Evolutionary conservation across 2,797 vertebrate genomes (phyloP).

Genomic region (Neosilurus hyrtlii): DNA sequence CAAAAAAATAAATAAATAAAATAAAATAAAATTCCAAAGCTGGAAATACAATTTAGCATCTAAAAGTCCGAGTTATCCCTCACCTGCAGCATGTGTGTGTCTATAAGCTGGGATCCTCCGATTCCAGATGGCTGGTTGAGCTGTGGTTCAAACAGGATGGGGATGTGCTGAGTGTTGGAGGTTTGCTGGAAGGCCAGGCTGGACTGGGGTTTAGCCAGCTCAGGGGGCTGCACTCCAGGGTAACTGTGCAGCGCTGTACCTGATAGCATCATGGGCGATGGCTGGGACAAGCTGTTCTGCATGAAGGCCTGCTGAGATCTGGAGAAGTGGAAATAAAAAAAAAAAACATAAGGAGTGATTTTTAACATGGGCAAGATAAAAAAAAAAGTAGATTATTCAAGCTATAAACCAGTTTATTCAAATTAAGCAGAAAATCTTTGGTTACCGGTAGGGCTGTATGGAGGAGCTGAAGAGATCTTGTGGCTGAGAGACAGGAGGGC

Average conservation of each 20-base stretch:
- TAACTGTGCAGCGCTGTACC: constrained; percentile 94
- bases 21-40: neutral
- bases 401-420: neutral
- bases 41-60: neutral
- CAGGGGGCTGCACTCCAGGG: constrained; percentile 87
- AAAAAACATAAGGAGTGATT: neutral
- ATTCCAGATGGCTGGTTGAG: constrained; percentile 93
- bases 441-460: constrained; percentile 91
- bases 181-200: constrained; percentile 93
- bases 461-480: constrained; percentile 95
- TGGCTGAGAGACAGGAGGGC: constrained; percentile 91
- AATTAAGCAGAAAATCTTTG: neutral
- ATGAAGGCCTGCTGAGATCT: constrained; percentile 98
- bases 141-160: constrained; percentile 94
- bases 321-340: neutral
- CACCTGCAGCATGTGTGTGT: constrained; percentile 96
- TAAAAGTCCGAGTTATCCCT: neutral
- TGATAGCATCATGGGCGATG: constrained; percentile 90
- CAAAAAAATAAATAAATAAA: too few relatives aligned
- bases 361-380: neutral
- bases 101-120: constrained; percentile 93
- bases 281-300: constrained; percentile 93
- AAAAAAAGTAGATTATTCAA: neutral
- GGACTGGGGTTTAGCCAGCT: constrained; percentile 95
- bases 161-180: constrained; percentile 91